Base-by-base conservation (phyloP, 2,797 vertebrate species). In the Dermochelys coriacea region DNA sequence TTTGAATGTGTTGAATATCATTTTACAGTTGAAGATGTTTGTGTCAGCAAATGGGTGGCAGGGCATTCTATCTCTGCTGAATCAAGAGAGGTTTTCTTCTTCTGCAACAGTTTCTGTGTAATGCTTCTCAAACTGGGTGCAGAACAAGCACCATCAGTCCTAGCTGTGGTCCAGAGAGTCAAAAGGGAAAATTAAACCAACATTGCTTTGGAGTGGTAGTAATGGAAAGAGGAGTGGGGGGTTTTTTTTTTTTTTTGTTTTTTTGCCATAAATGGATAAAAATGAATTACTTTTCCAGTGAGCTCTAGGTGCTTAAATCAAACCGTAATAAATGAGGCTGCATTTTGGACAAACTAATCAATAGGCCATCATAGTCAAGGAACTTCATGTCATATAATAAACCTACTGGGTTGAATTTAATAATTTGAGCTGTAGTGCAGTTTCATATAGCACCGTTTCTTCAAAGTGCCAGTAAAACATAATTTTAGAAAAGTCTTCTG, bases 301-400 rank as follows among this genome's bases (percentile, higher is more conserved):
- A 1, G 34, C 86, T 91, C 49, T 83, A 82, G 80, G 93, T 96
- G 94, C 78, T 89, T 95, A 93, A 94, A 93, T 93, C 89, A 97
- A 96, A 85, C 37, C 8, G 3, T 94, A 95, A 87, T 87, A 95
- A 96, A 93, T 59, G 86, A 89, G 95, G 82, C 88, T 91, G 79
- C 85, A 6, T 90, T 96, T 80, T 41, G 80, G 86, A 55, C 89
- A 77, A 88, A 89, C 45, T 49, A 84, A 91, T 94, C 90, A 68
- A 96, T 96, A 96, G 88, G 93, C 8, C 54, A 5, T 19, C 34
- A 6, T 79, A 54, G 85, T 41, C 50, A 54, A 91, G 94, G 91
- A 80, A 84, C 51, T 88, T 92, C 80, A 29, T 61, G 25, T 64
- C 11, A 21, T 55, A 51, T 52, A 75, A 51, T 52, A 75, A 92